These are phyloP conservation scores for Gnathonemus echidnorhynchus DNA, from an alignment of 2,113 vertebrate genomes.

Conservation along the genomic window DNA sequence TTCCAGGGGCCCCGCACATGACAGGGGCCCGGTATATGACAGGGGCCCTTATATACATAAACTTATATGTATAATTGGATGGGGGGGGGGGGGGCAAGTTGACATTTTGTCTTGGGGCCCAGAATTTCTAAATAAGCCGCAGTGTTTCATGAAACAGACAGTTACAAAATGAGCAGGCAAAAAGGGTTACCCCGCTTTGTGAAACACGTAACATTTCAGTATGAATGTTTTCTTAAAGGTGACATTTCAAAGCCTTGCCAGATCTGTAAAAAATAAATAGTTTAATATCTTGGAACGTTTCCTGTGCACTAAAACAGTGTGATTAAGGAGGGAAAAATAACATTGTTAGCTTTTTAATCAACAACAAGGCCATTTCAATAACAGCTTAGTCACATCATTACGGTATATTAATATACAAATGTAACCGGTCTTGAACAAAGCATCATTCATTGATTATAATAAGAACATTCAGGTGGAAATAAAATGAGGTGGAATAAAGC, in stretches of 20 bases:
- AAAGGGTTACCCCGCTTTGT: neutral
- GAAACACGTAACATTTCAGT: neutral
- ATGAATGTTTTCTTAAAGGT: neutral
- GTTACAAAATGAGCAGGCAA: neutral
- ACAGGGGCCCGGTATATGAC: neutral
- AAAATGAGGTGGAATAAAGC: constrained; percentile 15
- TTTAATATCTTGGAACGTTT: no score
- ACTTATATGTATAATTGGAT: neutral
- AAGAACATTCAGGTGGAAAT: constrained; percentile 1
- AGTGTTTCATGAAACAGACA: neutral
- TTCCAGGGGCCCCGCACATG: no score
- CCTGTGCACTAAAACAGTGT: neutral
- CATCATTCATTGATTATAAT: neutral
- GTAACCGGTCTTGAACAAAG: neutral
- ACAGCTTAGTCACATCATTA: neutral
- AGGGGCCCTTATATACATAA: neutral
- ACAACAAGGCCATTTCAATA: neutral
- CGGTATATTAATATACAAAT: neutral
- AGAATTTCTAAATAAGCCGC: neutral
- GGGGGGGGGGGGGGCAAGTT: neutral
- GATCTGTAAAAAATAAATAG: neutral
- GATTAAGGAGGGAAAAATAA: constrained; percentile 1
- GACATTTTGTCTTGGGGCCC: neutral
- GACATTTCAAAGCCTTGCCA: neutral
- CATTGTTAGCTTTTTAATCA: neutral